phyloP scores from a whole-genome alignment of 35 echinoderm and acorn worm genomes.

The Eucidaris tribuloides region DNA sequence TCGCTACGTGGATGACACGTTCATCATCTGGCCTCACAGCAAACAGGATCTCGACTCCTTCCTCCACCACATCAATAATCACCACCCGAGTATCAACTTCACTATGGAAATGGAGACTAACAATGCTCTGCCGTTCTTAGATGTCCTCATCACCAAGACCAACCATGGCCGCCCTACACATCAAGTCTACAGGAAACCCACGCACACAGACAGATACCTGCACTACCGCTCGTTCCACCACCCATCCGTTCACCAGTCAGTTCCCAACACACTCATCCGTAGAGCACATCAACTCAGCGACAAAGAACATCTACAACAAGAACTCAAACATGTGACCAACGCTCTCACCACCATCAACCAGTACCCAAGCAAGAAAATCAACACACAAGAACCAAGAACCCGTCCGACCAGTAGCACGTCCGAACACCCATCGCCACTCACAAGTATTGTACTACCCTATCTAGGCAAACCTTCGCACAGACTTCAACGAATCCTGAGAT shows the following conservation, averaged over 20 bases:
- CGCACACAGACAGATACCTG: neutral
- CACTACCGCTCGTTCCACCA: neutral
- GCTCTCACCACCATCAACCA: constrained; percentile 24
- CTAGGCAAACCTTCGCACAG: too few relatives aligned
- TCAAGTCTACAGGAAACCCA: neutral
- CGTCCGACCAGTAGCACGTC: neutral
- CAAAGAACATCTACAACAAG: neutral
- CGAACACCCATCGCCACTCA: too few relatives aligned
- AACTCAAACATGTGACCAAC: too few relatives aligned
- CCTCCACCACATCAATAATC: too few relatives aligned
- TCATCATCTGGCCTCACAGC: too few relatives aligned
- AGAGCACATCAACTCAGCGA: neutral
- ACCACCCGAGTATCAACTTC: too few relatives aligned
- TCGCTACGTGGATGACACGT: too few relatives aligned
- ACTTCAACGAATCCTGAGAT: too few relatives aligned
- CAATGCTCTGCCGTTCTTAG: neutral
- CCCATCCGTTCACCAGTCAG: neutral
- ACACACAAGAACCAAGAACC: neutral
- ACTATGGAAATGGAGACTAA: neutral
- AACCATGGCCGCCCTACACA: neutral
- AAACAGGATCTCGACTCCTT: too few relatives aligned
- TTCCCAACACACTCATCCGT: constrained; percentile 2
- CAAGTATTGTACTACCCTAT: too few relatives aligned
- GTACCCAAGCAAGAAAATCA: neutral
- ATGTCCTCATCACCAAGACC: neutral